These are phyloP conservation scores for Scaptomyza flava DNA, from an alignment of 2,888 invertebrate genomes.

Conservation along the genomic window DNA sequence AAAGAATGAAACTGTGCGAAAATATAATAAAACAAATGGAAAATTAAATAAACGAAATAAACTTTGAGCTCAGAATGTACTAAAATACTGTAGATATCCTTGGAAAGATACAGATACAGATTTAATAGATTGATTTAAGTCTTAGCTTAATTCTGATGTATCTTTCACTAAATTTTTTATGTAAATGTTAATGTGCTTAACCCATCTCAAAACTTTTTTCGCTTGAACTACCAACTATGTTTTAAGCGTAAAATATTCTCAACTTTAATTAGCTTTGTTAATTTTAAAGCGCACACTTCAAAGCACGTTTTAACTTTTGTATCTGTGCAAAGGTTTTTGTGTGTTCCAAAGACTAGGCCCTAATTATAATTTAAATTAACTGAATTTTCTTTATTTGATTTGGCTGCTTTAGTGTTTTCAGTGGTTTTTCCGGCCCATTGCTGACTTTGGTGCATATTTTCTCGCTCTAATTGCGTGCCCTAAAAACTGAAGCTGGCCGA, in stretches of 20 bases:
- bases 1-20: constrained; percentile 5
- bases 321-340: constrained; percentile 22
- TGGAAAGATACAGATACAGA: background rate
- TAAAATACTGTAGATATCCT: background rate
- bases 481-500: constrained; percentile 39
- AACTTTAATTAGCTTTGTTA: background rate
- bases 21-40: background rate
- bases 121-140: too few species aligned
- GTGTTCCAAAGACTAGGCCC: constrained; percentile 19
- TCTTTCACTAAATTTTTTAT: too few species aligned
- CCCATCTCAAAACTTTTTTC: background rate
- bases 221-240: background rate
- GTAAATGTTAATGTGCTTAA: too few species aligned
- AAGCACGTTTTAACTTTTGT: constrained; percentile 48
- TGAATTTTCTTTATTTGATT: constrained; percentile 74
- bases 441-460: constrained; percentile 55
- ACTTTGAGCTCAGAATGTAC: background rate
- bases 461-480: constrained; percentile 66
- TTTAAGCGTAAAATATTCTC: background rate
- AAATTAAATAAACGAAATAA: constrained; percentile 7
- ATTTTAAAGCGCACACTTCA: constrained; percentile 25
- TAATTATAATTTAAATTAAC: constrained; percentile 77
- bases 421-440: constrained; percentile 52
- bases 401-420: constrained; percentile 62
- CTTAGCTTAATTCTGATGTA: too few species aligned